Conservation (phyloP, 2,113 vertebrate species). For the Saccopteryx leptura region DNA sequence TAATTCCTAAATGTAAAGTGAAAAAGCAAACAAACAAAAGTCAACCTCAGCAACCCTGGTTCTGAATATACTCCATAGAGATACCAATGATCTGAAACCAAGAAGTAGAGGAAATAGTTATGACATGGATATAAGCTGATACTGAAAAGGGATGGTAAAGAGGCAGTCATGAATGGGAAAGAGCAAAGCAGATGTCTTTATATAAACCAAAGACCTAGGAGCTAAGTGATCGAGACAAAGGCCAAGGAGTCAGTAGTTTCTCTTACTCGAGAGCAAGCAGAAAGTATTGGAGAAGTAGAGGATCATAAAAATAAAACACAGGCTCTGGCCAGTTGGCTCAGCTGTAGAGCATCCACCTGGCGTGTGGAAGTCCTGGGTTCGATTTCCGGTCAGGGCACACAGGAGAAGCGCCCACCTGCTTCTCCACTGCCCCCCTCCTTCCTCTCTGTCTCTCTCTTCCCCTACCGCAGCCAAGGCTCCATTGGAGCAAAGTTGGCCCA, state of each 20-base stretch:
- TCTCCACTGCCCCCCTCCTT: too few relatives aligned
- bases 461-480: too few relatives aligned
- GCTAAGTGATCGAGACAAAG: neutral
- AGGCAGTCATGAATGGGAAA: neutral
- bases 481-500: too few relatives aligned
- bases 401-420: too few relatives aligned
- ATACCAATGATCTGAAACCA: neutral
- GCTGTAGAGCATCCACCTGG: too few relatives aligned
- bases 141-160: neutral
- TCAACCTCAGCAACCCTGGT: neutral
- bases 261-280: neutral
- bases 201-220: neutral
- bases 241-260: neutral
- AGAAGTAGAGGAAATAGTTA: neutral
- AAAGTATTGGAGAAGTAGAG: neutral
- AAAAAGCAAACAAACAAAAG: conserved; percentile 35
- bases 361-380: too few relatives aligned
- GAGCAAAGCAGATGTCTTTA: neutral
- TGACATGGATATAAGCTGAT: neutral
- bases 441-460: too few relatives aligned
- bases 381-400: too few relatives aligned
- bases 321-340: too few relatives aligned
- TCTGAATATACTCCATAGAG: neutral
- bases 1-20: neutral
- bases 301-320: neutral